Conservation (phyloP, 2,797 vertebrate genomes). For the Poecilia gillii region DNA sequence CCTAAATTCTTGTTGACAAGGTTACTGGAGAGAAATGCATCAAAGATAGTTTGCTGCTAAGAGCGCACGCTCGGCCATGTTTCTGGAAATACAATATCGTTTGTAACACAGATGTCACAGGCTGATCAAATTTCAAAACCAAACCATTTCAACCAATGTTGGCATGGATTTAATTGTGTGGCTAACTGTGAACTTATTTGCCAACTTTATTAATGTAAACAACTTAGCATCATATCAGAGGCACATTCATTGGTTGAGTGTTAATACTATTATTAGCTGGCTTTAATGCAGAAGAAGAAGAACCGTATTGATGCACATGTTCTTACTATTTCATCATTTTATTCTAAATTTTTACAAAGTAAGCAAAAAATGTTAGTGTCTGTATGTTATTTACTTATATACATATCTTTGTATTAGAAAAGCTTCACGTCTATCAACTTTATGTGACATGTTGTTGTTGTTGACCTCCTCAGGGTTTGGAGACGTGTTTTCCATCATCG, state of each 20-base stretch:
- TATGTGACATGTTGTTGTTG: not conserved
- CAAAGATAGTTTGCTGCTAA: no score
- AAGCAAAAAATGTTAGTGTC: not conserved
- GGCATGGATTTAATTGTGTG: no score
- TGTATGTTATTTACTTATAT: not conserved
- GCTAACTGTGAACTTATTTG: no score
- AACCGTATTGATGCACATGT: not conserved
- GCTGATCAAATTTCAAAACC: no score
- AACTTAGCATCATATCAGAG: not conserved
- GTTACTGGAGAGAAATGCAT: no score
- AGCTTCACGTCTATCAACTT: not conserved
- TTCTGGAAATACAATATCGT: no score
- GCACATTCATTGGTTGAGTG: not conserved
- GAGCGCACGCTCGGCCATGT: no score
- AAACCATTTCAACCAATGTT: no score
- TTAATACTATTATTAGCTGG: not conserved
- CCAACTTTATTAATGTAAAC: no score
- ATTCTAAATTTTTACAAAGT: not conserved
- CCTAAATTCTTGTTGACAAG: no score
- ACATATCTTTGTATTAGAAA: not conserved
- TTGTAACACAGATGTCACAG: no score
- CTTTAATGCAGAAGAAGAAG: not conserved
- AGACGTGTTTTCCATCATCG: slow-evolving; percentile 97
- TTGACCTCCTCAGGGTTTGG: slow-evolving; percentile 88
- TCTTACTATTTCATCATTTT: not conserved